Evolutionary conservation across 1,140 invertebrate species (phyloP), one percentile per base, ranked within the genome.

Genomic region (Helicoverpa zea): DNA sequence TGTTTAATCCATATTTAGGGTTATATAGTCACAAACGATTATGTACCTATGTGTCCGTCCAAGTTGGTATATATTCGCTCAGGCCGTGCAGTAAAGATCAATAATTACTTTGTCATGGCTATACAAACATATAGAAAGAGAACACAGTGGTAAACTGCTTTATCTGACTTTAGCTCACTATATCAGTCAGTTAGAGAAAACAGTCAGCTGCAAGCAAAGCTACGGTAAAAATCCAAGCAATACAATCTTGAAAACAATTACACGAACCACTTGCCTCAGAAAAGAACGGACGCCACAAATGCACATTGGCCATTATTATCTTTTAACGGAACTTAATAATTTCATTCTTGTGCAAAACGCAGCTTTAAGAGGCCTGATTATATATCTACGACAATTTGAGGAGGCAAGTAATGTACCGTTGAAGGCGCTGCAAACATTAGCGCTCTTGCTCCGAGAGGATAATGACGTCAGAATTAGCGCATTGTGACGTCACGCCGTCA

Each of bases 381-480:
- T 61, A 66, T 77, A 77, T 77, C 64, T 70, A 76, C 81, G 80
- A 80, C 84, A 82, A 87, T 88, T 88, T 85, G 84, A 81, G 59
- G 49, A 77, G 61, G 30, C 11, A 49, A 13, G 18, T 77, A 77
- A 77, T 77, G 75, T n/a, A 61, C 4, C 56, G 81, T 18, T 52
- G 52, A 18, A 76, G 79, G 66, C 66, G 84, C 79, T 18, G 72
- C 79, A 81, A 86, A 86, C 83, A 86, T 86, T 86, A 86, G 85
- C 82, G 83, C 79, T 79, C 81, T 84, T 79, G 76, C 77, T 75
- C 80, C 81, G 75, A 91, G 88, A 82, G 82, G 81, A 73, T 91
- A 91, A 91, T 89, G 84, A 88, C 78, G 80, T 81, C 80, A 70
- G 88, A 90, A 90, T 90, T 87, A 90, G 85, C 86, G 83, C 83